Percentiles rank a stretch among this genome's conserved stretches.
Conservation (phyloP, 2,113 vertebrate genomes). For the Sapayoa aenigma region DNA sequence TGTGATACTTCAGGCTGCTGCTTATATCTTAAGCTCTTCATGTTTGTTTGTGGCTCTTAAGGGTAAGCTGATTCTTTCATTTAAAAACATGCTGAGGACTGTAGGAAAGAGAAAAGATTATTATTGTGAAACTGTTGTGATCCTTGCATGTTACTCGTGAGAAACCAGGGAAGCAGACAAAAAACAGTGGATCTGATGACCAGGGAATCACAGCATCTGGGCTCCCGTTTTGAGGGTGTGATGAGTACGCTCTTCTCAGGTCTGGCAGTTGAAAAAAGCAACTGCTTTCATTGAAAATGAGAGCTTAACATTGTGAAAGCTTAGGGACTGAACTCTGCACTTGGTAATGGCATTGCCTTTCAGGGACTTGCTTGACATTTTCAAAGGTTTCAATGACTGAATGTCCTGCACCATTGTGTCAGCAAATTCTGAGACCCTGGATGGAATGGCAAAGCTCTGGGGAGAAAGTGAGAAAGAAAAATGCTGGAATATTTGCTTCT, state of each 20-base stretch:
- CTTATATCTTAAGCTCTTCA: neutral
- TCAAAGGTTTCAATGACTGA: neutral
- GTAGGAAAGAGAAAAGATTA: neutral
- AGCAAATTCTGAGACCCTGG: neutral
- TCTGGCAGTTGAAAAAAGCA: neutral
- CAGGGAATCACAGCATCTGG: neutral
- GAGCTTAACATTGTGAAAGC: neutral
- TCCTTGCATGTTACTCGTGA: neutral
- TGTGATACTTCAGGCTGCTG: neutral
- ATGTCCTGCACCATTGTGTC: neutral
- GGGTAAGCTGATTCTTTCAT: slow-evolving; percentile 25
- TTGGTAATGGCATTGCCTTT: neutral
- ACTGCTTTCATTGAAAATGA: neutral
- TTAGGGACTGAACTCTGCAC: neutral
- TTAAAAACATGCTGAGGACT: neutral
- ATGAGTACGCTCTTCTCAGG: neutral
- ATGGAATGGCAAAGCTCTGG: neutral
- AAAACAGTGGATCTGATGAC: neutral
- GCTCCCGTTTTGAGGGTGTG: neutral
- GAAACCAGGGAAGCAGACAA: neutral
- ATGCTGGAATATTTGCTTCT: slow-evolving; percentile 16
- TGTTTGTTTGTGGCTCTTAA: neutral
- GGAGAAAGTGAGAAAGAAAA: neutral
- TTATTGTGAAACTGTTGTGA: neutral
- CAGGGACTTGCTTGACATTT: neutral